phyloP scores from a whole-genome alignment of 2,888 invertebrate genomes.

The Hoplodrina blanda region DNA sequence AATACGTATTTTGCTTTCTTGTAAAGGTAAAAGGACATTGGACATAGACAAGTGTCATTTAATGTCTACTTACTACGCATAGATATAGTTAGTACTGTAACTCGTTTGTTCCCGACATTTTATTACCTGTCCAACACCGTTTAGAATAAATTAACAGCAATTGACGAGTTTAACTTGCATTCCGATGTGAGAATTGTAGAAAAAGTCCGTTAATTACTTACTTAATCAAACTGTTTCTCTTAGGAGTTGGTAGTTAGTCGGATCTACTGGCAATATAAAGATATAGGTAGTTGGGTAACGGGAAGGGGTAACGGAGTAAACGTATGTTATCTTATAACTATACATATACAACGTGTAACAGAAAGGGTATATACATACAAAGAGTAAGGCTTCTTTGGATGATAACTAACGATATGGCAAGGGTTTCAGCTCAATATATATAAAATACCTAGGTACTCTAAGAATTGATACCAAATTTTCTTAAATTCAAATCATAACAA shows the following conservation, averaged over 20 bases:
- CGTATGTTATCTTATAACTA: too few relatives aligned
- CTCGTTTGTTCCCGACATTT: slow-evolving; percentile 33
- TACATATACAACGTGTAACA: too few relatives aligned
- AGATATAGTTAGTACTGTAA: background rate
- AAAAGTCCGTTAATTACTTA: slow-evolving; percentile 14
- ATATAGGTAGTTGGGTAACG: slow-evolving; percentile 9
- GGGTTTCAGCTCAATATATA: too few relatives aligned
- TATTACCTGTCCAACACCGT: slow-evolving; percentile 23
- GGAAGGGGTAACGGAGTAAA: background rate
- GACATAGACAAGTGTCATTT: background rate
- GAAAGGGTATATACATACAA: too few relatives aligned
- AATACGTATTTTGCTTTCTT: too few relatives aligned
- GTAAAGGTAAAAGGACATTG: background rate
- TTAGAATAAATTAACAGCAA: slow-evolving; percentile 45
- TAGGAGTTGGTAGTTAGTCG: background rate
- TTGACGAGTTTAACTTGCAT: slow-evolving; percentile 20
- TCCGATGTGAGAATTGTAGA: slow-evolving; percentile 14
- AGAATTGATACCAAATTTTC: too few relatives aligned
- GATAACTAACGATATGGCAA: too few relatives aligned
- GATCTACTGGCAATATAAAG: background rate
- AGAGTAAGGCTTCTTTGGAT: too few relatives aligned
- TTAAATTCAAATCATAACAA: too few relatives aligned
- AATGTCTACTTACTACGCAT: background rate
- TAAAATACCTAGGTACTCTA: too few relatives aligned
- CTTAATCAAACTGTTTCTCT: background rate